phyloP scores from a whole-genome alignment of 2,797 vertebrate genomes.

The Enteromius argenteus region DNA sequence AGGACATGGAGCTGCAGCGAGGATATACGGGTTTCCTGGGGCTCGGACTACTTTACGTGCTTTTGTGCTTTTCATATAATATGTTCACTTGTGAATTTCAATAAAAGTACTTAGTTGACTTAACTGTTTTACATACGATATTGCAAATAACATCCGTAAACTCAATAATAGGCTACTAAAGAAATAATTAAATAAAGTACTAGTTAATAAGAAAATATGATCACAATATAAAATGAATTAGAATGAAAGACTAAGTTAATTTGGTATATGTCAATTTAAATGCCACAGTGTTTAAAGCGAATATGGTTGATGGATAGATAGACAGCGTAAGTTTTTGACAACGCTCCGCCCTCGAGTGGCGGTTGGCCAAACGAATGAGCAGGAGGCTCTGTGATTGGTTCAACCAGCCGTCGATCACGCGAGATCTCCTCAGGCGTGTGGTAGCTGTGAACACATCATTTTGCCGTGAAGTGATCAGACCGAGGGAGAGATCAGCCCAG shows the following conservation, averaged over 20 bases:
- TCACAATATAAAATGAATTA: not conserved
- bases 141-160: not conserved
- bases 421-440: slow-evolving; percentile 76
- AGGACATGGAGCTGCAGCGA: not conserved
- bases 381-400: slow-evolving; percentile 77
- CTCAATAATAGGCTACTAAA: not conserved
- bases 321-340: slow-evolving; percentile 69
- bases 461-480: slow-evolving; percentile 83
- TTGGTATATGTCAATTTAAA: not conserved
- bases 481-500: slow-evolving; percentile 73
- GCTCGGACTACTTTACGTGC: not conserved
- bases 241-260: not conserved
- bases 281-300: not conserved
- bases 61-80: not conserved
- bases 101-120: not conserved
- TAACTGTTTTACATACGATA: not conserved
- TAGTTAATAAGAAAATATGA: not conserved
- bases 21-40: not conserved
- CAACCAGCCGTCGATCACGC: slow-evolving; percentile 79
- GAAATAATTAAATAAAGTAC: not conserved
- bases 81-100: not conserved
- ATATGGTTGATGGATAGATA: not conserved
- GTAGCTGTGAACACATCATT: slow-evolving; percentile 76
- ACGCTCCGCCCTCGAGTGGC: slow-evolving; percentile 74
- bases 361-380: slow-evolving; percentile 73